Evolutionary conservation across 1,140 invertebrate species (phyloP).

Genomic region (Trichoplusia ni): DNA sequence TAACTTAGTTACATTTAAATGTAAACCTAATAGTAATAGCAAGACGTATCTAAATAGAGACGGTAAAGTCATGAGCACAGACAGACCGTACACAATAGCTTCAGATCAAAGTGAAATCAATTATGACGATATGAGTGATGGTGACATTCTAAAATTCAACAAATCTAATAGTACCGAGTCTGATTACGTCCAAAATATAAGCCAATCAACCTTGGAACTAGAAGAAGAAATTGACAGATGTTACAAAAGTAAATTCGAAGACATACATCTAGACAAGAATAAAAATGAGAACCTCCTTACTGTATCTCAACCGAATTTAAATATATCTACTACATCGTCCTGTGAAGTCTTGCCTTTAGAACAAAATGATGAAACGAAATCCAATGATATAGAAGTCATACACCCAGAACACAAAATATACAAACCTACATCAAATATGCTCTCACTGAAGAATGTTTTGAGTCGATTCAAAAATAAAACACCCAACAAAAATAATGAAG

Average conservation of each 20-base stretch:
- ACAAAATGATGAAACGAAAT: constrained; percentile 53
- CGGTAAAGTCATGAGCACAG: constrained; percentile 79
- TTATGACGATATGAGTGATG: constrained; percentile 81
- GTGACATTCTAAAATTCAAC: constrained; percentile 82
- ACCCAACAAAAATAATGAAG: constrained; percentile 65
- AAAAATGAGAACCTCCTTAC: constrained; percentile 66
- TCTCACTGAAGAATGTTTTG: constrained; percentile 77
- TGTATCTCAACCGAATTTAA: constrained; percentile 62
- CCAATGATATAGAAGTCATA: constrained; percentile 76
- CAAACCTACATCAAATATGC: constrained; percentile 80
- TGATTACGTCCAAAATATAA: constrained; percentile 80
- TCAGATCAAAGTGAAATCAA: constrained; percentile 84
- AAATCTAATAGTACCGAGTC: constrained; percentile 66
- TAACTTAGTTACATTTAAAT: constrained; percentile 71
- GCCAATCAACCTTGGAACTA: constrained; percentile 77
- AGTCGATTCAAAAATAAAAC: constrained; percentile 74
- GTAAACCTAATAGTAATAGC: constrained; percentile 74
- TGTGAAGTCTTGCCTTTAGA: constrained; percentile 73
- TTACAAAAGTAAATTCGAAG: constrained; percentile 78
- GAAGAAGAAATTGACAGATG: constrained; percentile 80
- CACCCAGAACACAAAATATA: constrained; percentile 91
- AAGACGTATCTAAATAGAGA: constrained; percentile 81
- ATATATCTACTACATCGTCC: constrained; percentile 75
- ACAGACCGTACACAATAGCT: constrained; percentile 87
- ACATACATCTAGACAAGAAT: constrained; percentile 63